Evolutionary conservation across 2,888 invertebrate genomes (phyloP).

Genomic region (Tipula helvola): DNA sequence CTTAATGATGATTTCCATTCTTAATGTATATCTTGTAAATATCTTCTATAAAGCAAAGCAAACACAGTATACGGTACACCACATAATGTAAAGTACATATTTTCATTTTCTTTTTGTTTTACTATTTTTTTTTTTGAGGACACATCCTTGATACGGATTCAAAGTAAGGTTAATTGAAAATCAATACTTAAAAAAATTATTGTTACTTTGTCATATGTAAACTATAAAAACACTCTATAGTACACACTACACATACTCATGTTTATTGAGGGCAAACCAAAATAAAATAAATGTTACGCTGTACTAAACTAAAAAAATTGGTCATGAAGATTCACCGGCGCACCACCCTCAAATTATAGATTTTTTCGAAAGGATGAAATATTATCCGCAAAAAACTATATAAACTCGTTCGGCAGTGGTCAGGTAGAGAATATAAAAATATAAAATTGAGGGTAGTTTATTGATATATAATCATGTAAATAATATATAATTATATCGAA

Average conservation of each 20-base stretch:
- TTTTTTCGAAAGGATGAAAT: background rate
- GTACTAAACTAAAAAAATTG: background rate
- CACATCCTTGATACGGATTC: background rate
- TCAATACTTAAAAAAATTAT: background rate
- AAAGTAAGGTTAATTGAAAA: constrained; percentile 4
- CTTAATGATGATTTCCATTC: background rate
- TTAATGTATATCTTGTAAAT: background rate
- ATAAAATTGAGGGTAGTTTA: background rate
- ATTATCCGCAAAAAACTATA: background rate
- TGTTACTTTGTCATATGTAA: background rate
- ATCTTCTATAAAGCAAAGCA: background rate
- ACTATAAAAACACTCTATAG: background rate
- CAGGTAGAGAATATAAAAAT: background rate
- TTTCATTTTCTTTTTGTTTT: background rate
- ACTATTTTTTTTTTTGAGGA: background rate
- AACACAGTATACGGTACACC: background rate
- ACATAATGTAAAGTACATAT: background rate
- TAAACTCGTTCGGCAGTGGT: background rate
- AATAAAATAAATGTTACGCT: background rate
- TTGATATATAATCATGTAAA: background rate
- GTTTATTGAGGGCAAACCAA: background rate
- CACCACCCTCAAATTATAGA: background rate
- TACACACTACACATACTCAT: background rate
- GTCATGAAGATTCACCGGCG: background rate
- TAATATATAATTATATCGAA: background rate